phyloP scores from a whole-genome alignment of 2,113 vertebrate genomes.

The Indri indri region DNA sequence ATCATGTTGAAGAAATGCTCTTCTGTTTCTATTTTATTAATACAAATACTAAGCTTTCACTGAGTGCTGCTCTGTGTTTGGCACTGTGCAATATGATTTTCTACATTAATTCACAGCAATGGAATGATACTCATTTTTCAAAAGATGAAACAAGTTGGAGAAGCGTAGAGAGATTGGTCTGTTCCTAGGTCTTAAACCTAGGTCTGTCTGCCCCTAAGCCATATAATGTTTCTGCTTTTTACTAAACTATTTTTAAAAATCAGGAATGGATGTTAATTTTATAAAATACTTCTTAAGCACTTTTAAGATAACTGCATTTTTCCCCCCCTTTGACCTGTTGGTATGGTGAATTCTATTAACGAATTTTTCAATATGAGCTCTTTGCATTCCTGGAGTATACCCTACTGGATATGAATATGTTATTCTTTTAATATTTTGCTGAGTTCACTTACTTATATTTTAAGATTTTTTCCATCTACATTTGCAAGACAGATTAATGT shows the following conservation, averaged over 20 bases:
- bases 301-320: background rate
- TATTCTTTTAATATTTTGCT: constrained; percentile 29
- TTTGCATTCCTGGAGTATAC: background rate
- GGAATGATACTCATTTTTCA: background rate
- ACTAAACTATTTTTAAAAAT: background rate
- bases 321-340: background rate
- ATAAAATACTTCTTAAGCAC: constrained; percentile 38
- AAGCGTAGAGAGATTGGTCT: background rate
- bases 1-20: background rate
- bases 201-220: background rate
- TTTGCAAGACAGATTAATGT: background rate
- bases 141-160: background rate
- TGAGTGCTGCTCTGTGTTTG: background rate
- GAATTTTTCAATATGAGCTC: background rate
- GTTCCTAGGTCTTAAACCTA: background rate
- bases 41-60: background rate
- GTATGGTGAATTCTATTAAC: background rate
- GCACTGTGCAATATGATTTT: background rate
- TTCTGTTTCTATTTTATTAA: constrained; percentile 19
- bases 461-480: background rate
- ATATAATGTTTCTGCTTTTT: background rate
- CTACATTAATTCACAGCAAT: background rate
- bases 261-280: constrained; percentile 43
- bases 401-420: background rate
- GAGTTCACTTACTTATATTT: constrained; percentile 12